These are phyloP conservation scores for Cephus spinipes DNA, from an alignment of 2,888 invertebrate genomes.

Conservation along the genomic window DNA sequence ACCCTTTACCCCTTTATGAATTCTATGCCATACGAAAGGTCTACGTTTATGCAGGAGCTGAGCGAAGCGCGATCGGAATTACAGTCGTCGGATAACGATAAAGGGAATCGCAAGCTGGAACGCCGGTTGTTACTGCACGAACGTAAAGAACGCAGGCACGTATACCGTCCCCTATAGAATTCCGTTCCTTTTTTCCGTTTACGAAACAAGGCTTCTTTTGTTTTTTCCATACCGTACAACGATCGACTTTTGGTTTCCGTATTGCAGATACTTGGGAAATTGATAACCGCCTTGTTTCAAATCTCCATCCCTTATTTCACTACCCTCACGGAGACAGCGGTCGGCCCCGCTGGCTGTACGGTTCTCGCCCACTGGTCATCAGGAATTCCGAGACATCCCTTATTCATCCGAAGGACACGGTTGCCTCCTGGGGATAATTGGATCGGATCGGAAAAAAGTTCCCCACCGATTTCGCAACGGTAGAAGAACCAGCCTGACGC, in stretches of 20 bases:
- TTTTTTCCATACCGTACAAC: neutral
- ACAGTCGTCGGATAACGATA: conserved; percentile 42
- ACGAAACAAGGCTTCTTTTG: neutral
- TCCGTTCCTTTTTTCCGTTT: neutral
- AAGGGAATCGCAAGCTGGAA: conserved; percentile 27
- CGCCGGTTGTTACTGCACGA: neutral
- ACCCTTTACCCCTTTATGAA: conserved; percentile 37
- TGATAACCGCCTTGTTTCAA: neutral
- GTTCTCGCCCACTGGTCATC: neutral
- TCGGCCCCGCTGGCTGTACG: neutral
- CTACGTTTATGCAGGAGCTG: conserved; percentile 43
- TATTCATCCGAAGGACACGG: neutral
- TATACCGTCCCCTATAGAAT: neutral
- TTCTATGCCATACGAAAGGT: conserved; percentile 34
- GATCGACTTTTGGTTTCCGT: neutral
- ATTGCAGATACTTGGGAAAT: neutral
- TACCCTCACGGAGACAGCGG: neutral
- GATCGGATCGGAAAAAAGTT: neutral
- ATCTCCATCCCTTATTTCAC: neutral
- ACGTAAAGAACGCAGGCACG: neutral
- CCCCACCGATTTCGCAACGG: neutral
- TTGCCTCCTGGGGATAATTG: neutral
- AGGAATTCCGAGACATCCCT: neutral
- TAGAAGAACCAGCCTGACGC: neutral
- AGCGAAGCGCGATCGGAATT: conserved; percentile 51